Base-by-base conservation (phyloP, 2,888 invertebrate species). In the Allacma fusca region DNA sequence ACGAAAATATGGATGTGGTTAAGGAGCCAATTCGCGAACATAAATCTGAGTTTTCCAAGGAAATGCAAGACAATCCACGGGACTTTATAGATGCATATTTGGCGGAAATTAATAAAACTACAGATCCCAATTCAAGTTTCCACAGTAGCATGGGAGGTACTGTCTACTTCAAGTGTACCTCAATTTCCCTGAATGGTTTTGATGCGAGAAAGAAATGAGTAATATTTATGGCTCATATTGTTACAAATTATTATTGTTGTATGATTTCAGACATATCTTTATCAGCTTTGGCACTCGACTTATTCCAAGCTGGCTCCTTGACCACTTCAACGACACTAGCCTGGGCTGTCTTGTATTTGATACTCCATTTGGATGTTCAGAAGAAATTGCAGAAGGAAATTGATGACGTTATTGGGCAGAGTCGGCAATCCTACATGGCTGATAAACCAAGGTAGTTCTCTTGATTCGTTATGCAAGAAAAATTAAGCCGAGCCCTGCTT, bases 61-160 rank as follows among this genome's bases (percentile, higher is more conserved):
- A 62, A 1, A 64, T 16, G 1, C 0, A 24, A 2, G 70, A 43
- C 16, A 21, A 21, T 23, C 34, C 76, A 21, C 40, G 81, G 26
- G 83, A 83, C 70, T 81, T 75, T 57, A 80, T 83, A 16, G 81
- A 83, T 73, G 62, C 72, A 12, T 67, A 75, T 71, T 29, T 83
- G 19, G 29, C 67, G 21, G 79, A 83, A 78, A 81, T 83, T n/a
- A 62, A 78, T 4, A 50, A 69, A 9, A 80, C 81, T 0, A 70
- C 43, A 1, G 80, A 83, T 80, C 59, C 74, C 1, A 64, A 78
- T 0, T 80, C 80, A 1, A 79, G 79, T 16, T 83, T 83, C 69
- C 80, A 80, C 71, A 69, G 78, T 26, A 70, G 76, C 1, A 75
- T 50, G 23, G 81, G 81, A 78, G 77, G 83, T 81, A 50, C 28